Conservation (phyloP, 2,888 invertebrate species). For the Rhingia rostrata region DNA sequence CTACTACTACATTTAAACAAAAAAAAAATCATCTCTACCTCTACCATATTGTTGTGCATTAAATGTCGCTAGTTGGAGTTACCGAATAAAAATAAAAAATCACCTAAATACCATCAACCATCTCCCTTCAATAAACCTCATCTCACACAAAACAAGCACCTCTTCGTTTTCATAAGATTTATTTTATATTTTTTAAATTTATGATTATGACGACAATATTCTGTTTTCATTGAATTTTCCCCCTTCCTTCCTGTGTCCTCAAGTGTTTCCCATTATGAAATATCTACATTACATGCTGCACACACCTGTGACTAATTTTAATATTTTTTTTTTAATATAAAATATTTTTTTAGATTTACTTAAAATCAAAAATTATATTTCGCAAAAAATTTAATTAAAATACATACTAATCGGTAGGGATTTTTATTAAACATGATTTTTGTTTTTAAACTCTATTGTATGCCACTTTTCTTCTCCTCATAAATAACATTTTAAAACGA, state of each 20-base stretch:
- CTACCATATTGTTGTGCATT: constrained; percentile 70
- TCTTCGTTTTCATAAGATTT: constrained; percentile 17
- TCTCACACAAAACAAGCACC: constrained; percentile 20
- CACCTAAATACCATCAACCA: constrained; percentile 58
- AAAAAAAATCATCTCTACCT: constrained; percentile 64
- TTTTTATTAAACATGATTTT: constrained; percentile 3
- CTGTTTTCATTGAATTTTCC: constrained; percentile 20
- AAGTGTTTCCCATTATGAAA: background rate
- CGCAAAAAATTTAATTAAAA: constrained; percentile 21
- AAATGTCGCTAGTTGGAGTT: constrained; percentile 67
- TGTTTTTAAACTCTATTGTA: constrained; percentile 22
- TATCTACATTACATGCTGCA: background rate
- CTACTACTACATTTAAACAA: constrained; percentile 54
- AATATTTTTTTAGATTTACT: constrained; percentile 14
- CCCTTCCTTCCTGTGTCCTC: constrained; percentile 13
- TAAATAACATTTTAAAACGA: constrained; percentile 28
- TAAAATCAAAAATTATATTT: constrained; percentile 26
- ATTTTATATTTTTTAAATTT: background rate
- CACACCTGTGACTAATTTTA: constrained; percentile 60
- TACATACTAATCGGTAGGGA: constrained; percentile 12
- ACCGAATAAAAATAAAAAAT: constrained; percentile 39
- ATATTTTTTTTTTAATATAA: constrained; percentile 13
- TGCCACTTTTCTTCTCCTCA: constrained; percentile 1
- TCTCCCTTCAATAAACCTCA: constrained; percentile 19
- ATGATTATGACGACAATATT: background rate